These are phyloP conservation scores for Pyrocoelia pectoralis DNA, from an alignment of 2,888 invertebrate genomes.

Conservation along the genomic window DNA sequence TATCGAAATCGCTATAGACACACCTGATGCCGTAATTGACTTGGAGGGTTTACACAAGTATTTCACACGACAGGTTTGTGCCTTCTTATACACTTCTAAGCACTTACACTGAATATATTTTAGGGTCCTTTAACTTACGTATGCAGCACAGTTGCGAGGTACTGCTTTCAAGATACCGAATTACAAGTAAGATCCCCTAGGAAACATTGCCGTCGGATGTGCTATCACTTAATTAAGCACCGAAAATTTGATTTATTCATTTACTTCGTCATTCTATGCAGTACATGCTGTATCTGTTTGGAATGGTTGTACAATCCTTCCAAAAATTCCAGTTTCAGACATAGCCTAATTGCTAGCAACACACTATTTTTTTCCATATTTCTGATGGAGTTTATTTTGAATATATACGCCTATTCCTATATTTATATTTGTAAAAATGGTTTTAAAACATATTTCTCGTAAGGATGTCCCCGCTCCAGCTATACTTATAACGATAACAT, in stretches of 20 bases:
- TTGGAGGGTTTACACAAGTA: conserved; percentile 58
- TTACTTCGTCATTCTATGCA: conserved; percentile 47
- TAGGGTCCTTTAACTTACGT: conserved; percentile 61
- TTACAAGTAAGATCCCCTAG: conserved; percentile 50
- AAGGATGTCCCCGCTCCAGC: not conserved
- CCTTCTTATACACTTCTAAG: not conserved
- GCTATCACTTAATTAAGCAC: conserved; percentile 57
- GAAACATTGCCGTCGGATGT: conserved; percentile 56
- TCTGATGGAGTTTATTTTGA: conserved; percentile 41
- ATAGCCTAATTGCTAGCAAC: conserved; percentile 3
- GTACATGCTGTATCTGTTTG: not conserved
- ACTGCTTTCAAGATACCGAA: conserved; percentile 20
- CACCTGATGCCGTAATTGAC: conserved; percentile 58
- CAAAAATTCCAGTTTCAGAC: not conserved
- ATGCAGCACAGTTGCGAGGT: conserved; percentile 57
- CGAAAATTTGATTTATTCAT: conserved; percentile 34
- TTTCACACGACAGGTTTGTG: conserved; percentile 23
- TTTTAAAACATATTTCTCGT: conserved; percentile 57
- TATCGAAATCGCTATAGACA: conserved; percentile 63
- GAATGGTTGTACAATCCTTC: conserved; percentile 16
- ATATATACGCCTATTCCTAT: conserved; percentile 54
- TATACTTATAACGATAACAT: no score
- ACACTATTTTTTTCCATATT: conserved; percentile 23
- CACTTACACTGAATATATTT: not conserved
- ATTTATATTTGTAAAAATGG: conserved; percentile 61